Conservation (phyloP, 1,140 invertebrate species). For the Zaprionus ghesquierei region DNA sequence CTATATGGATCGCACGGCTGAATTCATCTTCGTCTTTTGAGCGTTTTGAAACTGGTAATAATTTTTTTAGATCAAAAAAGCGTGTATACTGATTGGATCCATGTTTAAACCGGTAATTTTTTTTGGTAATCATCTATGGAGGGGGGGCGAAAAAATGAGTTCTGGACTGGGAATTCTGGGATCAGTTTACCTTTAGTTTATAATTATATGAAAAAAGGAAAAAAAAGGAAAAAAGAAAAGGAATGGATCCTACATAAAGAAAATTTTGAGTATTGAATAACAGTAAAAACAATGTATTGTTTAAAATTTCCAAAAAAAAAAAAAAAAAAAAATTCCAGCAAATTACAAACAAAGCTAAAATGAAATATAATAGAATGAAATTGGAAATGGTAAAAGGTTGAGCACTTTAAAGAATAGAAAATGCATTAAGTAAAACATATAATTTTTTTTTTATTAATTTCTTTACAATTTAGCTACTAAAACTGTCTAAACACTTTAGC, state of each 20-base stretch:
- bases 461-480: background rate
- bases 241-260: background rate
- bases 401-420: background rate
- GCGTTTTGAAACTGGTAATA: background rate
- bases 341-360: background rate
- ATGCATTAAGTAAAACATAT: no score
- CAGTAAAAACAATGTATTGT: conserved; percentile 13
- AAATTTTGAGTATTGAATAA: conserved; percentile 51
- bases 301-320: no score
- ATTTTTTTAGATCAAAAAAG: conserved; percentile 43
- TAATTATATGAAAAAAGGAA: background rate
- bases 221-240: background rate
- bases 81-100: conserved; percentile 33
- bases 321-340: background rate
- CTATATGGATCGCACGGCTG: conserved; percentile 39
- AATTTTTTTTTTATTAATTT: background rate
- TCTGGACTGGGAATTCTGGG: background rate
- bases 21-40: background rate
- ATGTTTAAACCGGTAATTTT: conserved; percentile 26
- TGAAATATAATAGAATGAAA: no score
- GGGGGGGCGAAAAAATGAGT: background rate
- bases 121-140: conserved; percentile 36
- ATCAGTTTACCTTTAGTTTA: background rate
- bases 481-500: background rate
- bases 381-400: no score